Conservation (phyloP, 2,113 vertebrate species). For the Plestiodon gilberti region DNA sequence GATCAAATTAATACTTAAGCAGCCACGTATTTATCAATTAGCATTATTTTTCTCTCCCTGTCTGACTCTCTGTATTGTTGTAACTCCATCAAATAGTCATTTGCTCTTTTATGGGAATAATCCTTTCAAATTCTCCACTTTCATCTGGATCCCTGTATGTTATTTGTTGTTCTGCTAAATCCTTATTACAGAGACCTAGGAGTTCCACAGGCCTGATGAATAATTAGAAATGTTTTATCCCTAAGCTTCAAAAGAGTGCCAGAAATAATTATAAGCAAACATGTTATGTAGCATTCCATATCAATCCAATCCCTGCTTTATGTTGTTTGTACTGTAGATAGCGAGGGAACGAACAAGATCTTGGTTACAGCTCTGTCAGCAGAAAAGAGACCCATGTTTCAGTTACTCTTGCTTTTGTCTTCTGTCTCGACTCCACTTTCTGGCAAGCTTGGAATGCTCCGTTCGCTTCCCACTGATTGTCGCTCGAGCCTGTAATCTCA, state of each 20-base stretch:
- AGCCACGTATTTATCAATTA: slow-evolving; percentile 76
- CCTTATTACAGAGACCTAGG: slow-evolving; percentile 75
- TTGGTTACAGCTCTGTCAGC: slow-evolving; percentile 54
- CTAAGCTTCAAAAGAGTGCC: slow-evolving; percentile 81
- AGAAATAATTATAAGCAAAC: slow-evolving; percentile 85
- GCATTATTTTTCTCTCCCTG: slow-evolving; percentile 70
- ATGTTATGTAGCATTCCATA: slow-evolving; percentile 74
- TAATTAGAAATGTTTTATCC: slow-evolving; percentile 85
- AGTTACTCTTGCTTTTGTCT: slow-evolving; percentile 37
- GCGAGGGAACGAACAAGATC: slow-evolving; percentile 49
- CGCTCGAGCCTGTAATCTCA: slow-evolving; percentile 57
- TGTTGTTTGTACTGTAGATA: slow-evolving; percentile 69
- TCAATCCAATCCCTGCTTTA: slow-evolving; percentile 71
- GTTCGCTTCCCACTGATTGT: slow-evolving; percentile 14
- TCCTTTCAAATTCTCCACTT: slow-evolving; percentile 77
- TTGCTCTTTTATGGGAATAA: slow-evolving; percentile 82
- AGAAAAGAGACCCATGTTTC: slow-evolving; percentile 52
- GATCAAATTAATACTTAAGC: slow-evolving; percentile 71
- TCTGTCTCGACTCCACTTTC: slow-evolving; percentile 45
- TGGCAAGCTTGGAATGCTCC: slow-evolving; percentile 48
- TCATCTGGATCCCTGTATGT: slow-evolving; percentile 76
- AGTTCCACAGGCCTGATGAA: slow-evolving; percentile 78
- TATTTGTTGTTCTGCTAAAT: slow-evolving; percentile 81
- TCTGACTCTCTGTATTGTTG: slow-evolving; percentile 71
- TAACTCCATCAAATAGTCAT: slow-evolving; percentile 78